phyloP scores from a whole-genome alignment of 2,113 vertebrate species.

The Meriones unguiculatus region DNA sequence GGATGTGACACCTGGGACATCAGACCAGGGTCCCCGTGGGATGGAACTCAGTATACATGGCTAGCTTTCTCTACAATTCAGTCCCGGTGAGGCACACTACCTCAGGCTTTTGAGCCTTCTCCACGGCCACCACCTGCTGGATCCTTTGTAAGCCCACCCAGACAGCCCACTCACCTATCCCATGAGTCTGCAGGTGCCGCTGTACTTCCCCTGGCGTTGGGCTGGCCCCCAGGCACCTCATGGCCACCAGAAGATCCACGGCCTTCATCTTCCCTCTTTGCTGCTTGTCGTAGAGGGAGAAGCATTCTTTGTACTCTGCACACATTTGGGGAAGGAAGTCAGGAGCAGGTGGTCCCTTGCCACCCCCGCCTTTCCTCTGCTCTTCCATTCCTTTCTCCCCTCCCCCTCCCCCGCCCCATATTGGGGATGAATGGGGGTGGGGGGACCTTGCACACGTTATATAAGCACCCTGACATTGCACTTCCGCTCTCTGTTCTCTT shows the following conservation, averaged over 20 bases:
- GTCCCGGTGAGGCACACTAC: not conserved
- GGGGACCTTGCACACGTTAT: too few species aligned
- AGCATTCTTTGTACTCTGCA: conserved; percentile 98
- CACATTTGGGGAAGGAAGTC: not conserved
- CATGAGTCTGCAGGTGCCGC: conserved; percentile 93
- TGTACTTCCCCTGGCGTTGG: conserved; percentile 92
- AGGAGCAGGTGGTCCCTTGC: accelerated
- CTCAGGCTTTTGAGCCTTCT: not conserved
- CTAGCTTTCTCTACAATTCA: not conserved
- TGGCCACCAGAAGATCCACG: conserved; percentile 93
- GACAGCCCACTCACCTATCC: conserved; percentile 89
- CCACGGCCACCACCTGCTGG: accelerated
- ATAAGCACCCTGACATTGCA: not conserved
- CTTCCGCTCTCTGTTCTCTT: too few species aligned
- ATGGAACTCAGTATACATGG: not conserved
- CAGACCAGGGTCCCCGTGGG: not conserved
- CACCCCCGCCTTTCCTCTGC: too few species aligned
- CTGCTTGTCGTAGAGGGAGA: conserved; percentile 97
- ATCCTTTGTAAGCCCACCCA: accelerated
- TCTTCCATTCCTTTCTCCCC: not conserved
- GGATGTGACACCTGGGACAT: not conserved
- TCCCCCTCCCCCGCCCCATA: not conserved
- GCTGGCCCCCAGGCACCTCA: conserved; percentile 95
- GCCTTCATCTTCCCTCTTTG: conserved; percentile 93
- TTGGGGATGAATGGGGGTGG: not conserved